These are phyloP conservation scores for Pseudorhombus dupliciocellatus DNA, from an alignment of 2,113 vertebrate genomes.

Conservation along the genomic window DNA sequence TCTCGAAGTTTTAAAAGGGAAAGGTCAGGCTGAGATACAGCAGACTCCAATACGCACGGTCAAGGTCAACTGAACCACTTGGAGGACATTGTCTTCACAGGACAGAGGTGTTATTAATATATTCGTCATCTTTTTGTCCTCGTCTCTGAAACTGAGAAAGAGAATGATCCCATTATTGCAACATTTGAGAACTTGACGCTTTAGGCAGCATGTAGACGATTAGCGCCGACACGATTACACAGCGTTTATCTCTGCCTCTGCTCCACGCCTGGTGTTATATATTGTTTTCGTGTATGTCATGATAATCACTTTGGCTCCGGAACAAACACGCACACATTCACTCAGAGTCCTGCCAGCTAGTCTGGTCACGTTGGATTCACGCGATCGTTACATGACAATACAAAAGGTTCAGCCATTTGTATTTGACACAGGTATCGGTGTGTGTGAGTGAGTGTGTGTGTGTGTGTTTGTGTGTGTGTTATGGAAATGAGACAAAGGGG, in stretches of 20 bases:
- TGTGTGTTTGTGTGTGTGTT: slow-evolving; percentile 24
- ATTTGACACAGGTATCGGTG: slow-evolving; percentile 9
- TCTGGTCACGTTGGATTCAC: slow-evolving; percentile 38
- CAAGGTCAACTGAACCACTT: neutral
- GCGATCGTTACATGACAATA: slow-evolving; percentile 41
- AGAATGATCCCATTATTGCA: neutral
- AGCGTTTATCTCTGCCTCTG: slow-evolving; percentile 32
- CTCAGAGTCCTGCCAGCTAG: slow-evolving; percentile 1
- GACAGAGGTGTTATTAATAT: too few species aligned
- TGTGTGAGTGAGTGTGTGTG: slow-evolving; percentile 22
- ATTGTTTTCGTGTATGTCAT: slow-evolving; percentile 40
- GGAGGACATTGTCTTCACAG: too few species aligned
- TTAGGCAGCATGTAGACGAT: slow-evolving; percentile 7
- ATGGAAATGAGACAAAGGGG: slow-evolving; percentile 59
- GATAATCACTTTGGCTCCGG: slow-evolving; percentile 24
- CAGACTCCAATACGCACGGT: neutral
- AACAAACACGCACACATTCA: slow-evolving; percentile 29
- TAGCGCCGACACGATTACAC: neutral
- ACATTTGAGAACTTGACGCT: neutral
- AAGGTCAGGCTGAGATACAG: slow-evolving; percentile 10
- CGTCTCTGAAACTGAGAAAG: too few species aligned
- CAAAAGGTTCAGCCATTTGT: slow-evolving; percentile 36
- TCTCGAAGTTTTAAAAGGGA: slow-evolving; percentile 11
- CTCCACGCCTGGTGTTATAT: slow-evolving; percentile 25
- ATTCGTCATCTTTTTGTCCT: too few species aligned